Conservation (phyloP, 2,113 vertebrate genomes). For the Paratilapia polleni region DNA sequence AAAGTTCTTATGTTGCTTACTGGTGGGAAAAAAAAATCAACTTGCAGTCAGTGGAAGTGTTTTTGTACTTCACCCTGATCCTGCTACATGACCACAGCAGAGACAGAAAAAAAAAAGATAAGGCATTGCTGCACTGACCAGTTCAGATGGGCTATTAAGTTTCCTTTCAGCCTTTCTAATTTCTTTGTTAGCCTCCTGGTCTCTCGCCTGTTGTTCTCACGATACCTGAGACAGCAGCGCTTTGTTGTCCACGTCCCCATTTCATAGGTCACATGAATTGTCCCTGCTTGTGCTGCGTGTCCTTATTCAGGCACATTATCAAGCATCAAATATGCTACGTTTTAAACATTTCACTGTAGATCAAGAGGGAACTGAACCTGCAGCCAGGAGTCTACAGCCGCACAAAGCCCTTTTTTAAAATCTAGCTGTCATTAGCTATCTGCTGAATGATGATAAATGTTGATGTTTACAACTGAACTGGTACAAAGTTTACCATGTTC, state of each 20-base stretch:
- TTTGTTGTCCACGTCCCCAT: slow-evolving; percentile 39
- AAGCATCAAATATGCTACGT: not conserved
- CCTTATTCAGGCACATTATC: not conserved
- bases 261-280: slow-evolving; percentile 41
- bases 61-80: not conserved
- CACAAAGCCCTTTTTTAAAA: too few species aligned
- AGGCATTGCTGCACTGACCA: slow-evolving; percentile 5
- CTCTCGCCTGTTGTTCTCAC: slow-evolving; percentile 36
- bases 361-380: not conserved
- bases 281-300: not conserved
- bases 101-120: not conserved
- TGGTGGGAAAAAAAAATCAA: not conserved
- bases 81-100: not conserved
- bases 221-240: slow-evolving; percentile 55
- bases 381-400: not conserved
- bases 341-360: not conserved
- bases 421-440: too few species aligned
- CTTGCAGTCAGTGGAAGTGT: not conserved
- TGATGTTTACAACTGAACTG: not conserved
- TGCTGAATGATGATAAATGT: not conserved
- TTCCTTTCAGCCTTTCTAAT: slow-evolving; percentile 30
- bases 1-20: not conserved
- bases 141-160: slow-evolving; percentile 23
- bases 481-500: not conserved
- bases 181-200: not conserved